Evolutionary conservation across 2,113 vertebrate species (phyloP).

Genomic region (Neomonachus schauinslandi): DNA sequence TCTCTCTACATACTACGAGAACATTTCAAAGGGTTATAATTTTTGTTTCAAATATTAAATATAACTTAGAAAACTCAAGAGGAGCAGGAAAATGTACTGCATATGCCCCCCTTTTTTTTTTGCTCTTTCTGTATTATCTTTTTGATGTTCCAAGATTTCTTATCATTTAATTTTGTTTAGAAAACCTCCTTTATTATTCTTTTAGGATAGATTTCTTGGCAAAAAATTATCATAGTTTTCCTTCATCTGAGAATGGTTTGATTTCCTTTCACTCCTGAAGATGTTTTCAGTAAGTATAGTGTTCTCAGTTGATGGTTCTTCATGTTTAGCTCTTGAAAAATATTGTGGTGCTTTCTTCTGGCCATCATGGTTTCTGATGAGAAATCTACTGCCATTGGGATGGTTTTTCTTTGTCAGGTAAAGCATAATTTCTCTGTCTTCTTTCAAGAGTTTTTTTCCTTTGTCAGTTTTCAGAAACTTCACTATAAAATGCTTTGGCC

Average conservation of each 20-base stretch:
- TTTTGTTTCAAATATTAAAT: not conserved
- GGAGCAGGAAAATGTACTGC: not conserved
- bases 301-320: not conserved
- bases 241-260: not conserved
- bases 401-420: not conserved
- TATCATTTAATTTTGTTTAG: not conserved
- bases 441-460: not conserved
- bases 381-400: not conserved
- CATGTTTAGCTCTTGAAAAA: not conserved
- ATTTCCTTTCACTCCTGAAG: not conserved
- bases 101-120: not conserved
- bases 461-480: not conserved
- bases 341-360: not conserved
- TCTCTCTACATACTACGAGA: not conserved
- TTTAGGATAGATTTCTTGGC: not conserved
- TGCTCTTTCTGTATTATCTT: not conserved
- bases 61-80: slow-evolving; percentile 11
- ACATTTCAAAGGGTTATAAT: not conserved
- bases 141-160: not conserved
- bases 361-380: not conserved
- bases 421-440: not conserved
- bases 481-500: not conserved
- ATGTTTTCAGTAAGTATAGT: not conserved
- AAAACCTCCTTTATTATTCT: not conserved
- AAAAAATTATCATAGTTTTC: not conserved